Evolutionary conservation across 2,113 vertebrate genomes (phyloP), one percentile per base, ranked within the genome.

Genomic region (Heptranchias perlo): DNA sequence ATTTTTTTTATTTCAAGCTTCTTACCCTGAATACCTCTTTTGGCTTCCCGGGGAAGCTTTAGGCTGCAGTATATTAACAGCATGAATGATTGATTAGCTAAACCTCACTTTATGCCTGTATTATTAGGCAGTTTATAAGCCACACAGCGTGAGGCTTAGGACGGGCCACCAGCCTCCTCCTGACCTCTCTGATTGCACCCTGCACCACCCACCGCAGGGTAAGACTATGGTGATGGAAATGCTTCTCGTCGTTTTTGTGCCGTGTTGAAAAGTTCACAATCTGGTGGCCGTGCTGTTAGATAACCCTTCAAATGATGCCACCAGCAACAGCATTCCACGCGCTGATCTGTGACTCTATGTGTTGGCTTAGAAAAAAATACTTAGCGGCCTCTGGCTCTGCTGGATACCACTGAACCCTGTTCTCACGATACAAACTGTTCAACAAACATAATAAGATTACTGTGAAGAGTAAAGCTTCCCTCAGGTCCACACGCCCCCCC

Each of bases 361-460:
- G 84, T 8, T 39, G 23, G 23, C 49, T 54, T 13, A 31, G 44
- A 82, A 44, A 18, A 35, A 31, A 58, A 54, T 47, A 31, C 86
- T 31, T 31, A 25, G 86, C 8, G 25, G 86, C 86, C 47, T 54
- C 23, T 10, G 52, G 86, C 86, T 28, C 28, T 3, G 86, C 1
- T 89, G 86, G 49, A 13, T 89, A 16, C 47, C 52, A 89, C 23
- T 35, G 86, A 11, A 35, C 10, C 4, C 49, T 96, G 18, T 97
- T 96, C 61, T 96, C 96, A 96, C 96, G 96, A 96, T 97, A 96
- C 97, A 97, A 97, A 97, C 97, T 96, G 97, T 96, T 96, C 96
- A 92, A 96, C 97, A 96, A 97, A 96, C 95, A 87, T 97, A 97
- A 98, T 97, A 97, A 97, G 97, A 97, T 98, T 97, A 97, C 96